These are phyloP conservation scores for Drosophila serrata DNA, from an alignment of 1,140 invertebrate species.

Conservation along the genomic window DNA sequence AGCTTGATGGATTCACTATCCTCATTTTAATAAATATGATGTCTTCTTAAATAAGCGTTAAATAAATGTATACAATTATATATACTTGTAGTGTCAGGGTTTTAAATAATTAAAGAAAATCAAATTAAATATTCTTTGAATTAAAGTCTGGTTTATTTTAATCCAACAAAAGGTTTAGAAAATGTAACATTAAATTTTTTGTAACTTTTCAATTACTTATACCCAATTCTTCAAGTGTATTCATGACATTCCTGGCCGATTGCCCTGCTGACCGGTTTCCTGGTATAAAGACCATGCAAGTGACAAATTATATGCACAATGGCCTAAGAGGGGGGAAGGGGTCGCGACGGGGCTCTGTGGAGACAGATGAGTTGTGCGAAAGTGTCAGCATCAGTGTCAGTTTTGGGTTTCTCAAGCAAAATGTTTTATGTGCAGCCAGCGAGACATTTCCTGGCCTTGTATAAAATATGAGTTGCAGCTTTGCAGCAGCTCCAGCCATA, in stretches of 20 bases:
- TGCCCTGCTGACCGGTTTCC: constrained; percentile 37
- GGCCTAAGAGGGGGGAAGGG: not conserved
- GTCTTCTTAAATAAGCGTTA: no score
- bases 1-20: no score
- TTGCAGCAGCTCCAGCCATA: constrained; percentile 20
- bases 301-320: constrained; percentile 66
- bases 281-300: constrained; percentile 55
- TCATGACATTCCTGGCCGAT: not conserved
- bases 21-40: no score
- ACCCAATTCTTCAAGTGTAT: not conserved
- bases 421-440: constrained; percentile 49
- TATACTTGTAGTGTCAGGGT: no score
- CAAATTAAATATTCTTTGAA: no score
- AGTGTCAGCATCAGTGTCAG: constrained; percentile 66
- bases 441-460: constrained; percentile 53
- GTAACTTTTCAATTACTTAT: not conserved
- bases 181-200: no score
- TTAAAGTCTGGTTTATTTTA: no score
- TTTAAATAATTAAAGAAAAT: no score
- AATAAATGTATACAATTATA: no score
- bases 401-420: constrained; percentile 42
- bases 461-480: constrained; percentile 59
- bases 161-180: no score
- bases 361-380: constrained; percentile 54
- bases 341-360: not conserved